phyloP scores from a whole-genome alignment of 2,113 vertebrate species.

The Synchiropus splendidus region DNA sequence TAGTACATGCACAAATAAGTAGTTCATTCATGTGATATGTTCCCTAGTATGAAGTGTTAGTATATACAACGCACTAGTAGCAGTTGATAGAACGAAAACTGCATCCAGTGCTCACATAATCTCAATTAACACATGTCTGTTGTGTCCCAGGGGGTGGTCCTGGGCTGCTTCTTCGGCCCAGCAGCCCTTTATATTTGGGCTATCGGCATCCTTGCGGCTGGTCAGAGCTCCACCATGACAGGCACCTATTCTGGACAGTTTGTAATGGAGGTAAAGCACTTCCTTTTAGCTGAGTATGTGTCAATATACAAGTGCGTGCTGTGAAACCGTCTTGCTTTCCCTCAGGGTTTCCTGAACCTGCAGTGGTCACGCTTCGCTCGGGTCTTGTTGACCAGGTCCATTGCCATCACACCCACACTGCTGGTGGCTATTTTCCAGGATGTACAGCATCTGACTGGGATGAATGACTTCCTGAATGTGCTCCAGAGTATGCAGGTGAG shows the following conservation, averaged over 20 bases:
- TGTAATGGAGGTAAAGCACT: constrained; percentile 87
- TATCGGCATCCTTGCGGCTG: constrained; percentile 88
- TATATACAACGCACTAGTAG: no score
- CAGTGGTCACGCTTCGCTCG: constrained; percentile 89
- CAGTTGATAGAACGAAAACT: no score
- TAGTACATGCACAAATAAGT: no score
- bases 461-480: constrained; percentile 93
- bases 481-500: constrained; percentile 78
- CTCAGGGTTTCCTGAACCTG: constrained; percentile 88
- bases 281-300: background rate
- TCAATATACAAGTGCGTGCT: constrained; percentile 1
- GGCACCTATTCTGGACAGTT: constrained; percentile 97
- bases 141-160: constrained; percentile 72
- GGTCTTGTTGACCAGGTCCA: constrained; percentile 87
- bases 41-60: no score
- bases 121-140: background rate
- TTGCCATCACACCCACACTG: constrained; percentile 86
- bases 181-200: constrained; percentile 95
- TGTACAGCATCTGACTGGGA: constrained; percentile 81
- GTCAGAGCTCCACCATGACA: constrained; percentile 97
- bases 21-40: no score
- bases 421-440: constrained; percentile 90
- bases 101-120: background rate
- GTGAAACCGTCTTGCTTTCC: constrained; percentile 1
- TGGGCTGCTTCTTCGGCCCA: constrained; percentile 90